Evolutionary conservation across 1,140 invertebrate genomes (phyloP), one percentile per base, ranked within the genome.

Genomic region (Drosophila nigromelanica): DNA sequence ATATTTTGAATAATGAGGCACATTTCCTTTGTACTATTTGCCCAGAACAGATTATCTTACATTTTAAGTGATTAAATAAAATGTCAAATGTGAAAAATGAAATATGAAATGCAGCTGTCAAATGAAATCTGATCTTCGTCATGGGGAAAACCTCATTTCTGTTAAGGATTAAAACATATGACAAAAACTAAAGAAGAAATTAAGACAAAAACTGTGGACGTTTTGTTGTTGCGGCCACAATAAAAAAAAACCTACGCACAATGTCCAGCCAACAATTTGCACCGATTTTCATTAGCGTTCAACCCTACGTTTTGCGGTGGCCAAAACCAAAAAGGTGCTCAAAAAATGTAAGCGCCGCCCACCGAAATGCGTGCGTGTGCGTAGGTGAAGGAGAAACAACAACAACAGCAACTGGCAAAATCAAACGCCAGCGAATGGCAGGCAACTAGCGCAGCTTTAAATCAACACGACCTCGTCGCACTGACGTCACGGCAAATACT

Each of bases 351-450:
- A 68, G 82, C 82, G 50, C 82, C 82, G 82, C 83, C 82, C 52
- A 78, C 78, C 33, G 39, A 70, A 60, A 30, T 10, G 18, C 8
- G 10, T 61, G 50, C 21, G 43, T 69, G 54, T 81, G 82, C 82
- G 81, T 86, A 76, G 78, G 81, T 75, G 67, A 55, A 68, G 39
- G 11, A 45, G 27, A 21, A 43, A 27, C 60, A 63, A 48, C 72
- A 76, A 54, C 55, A 51, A 48, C 40, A 58, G 35, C n/a, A 68
- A 60, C n/a, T 47, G 66, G 61, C 58, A 51, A 66, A 86, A 72
- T 72, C 70, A 33, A 70, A 78, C 51, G 67, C 56, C 81, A 80
- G 78, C 81, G 81, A 86, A 86, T 86, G 60, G 81, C 81, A 86
- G 81, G 43, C 81, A 63, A 50, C 64, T 71, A 60, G 58, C 62